Conservation (phyloP, 1,140 invertebrate genomes). For the Rhagoletis pomonella region DNA sequence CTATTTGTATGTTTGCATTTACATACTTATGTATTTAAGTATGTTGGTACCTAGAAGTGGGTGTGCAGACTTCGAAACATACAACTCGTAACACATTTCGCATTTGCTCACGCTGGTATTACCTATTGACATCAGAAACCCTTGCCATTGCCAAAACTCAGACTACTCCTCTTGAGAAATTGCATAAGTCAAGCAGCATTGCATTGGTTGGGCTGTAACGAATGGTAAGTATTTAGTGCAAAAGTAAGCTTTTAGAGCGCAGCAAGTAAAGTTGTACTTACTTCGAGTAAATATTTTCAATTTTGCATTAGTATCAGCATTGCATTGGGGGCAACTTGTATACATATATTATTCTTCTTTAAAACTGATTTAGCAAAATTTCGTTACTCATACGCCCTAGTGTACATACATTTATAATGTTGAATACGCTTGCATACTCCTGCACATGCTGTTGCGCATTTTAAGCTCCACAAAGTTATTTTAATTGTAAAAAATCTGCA, state of each 20-base stretch:
- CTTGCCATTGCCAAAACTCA: not conserved
- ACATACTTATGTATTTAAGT: not conserved
- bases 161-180: slow-evolving; percentile 27
- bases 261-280: not conserved
- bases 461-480: too few species aligned
- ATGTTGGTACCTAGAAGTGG: not conserved
- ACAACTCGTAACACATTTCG: not conserved
- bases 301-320: too few species aligned
- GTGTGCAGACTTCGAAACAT: not conserved
- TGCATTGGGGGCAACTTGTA: too few species aligned
- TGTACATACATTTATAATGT: too few species aligned
- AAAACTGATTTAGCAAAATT: too few species aligned
- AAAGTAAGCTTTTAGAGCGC: not conserved
- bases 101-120: not conserved
- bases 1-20: not conserved
- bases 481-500: too few species aligned
- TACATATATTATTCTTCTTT: too few species aligned
- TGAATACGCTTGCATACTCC: too few species aligned
- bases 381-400: too few species aligned
- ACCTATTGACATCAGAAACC: not conserved
- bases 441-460: too few species aligned
- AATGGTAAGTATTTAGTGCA: not conserved
- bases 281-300: too few species aligned
- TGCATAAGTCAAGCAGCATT: slow-evolving; percentile 3
- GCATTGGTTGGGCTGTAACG: not conserved